phyloP scores from a whole-genome alignment of 1,140 invertebrate species.

The Scylla paramamosain region DNA sequence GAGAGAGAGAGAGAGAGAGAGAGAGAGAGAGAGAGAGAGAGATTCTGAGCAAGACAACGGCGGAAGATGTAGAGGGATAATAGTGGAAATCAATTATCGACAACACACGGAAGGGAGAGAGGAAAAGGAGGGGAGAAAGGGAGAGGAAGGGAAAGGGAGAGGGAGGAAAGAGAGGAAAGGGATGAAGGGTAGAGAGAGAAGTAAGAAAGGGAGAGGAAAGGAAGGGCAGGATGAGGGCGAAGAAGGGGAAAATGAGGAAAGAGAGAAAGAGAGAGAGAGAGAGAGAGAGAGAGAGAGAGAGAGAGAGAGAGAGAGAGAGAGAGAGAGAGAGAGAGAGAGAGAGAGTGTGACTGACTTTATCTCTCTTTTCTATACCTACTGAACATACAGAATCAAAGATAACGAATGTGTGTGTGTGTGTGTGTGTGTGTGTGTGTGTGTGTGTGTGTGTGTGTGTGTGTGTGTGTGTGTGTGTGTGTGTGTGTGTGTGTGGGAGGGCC shows the following conservation, averaged over 20 bases:
- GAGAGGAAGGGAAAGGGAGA: neutral
- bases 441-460: constrained; percentile 20
- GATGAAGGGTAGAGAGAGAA: neutral
- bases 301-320: constrained; percentile 20
- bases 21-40: too few species aligned
- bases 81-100: too few species aligned
- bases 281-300: constrained; percentile 19
- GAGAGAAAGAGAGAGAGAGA: neutral
- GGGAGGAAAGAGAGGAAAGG: neutral
- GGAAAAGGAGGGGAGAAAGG: neutral
- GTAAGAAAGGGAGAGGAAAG: neutral
- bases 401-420: neutral
- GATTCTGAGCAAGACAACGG: too few species aligned
- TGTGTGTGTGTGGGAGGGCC: too few species aligned
- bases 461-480: neutral
- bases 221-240: neutral
- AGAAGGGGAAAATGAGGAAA: too few species aligned
- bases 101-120: neutral
- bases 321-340: constrained; percentile 20
- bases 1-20: too few species aligned
- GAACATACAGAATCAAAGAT: too few species aligned
- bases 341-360: neutral
- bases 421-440: neutral
- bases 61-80: too few species aligned
- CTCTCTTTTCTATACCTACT: neutral